Percentiles rank a stretch among this genome's conserved stretches.
Conservation (phyloP, 2,113 vertebrate genomes). For the Cervus canadensis region DNA sequence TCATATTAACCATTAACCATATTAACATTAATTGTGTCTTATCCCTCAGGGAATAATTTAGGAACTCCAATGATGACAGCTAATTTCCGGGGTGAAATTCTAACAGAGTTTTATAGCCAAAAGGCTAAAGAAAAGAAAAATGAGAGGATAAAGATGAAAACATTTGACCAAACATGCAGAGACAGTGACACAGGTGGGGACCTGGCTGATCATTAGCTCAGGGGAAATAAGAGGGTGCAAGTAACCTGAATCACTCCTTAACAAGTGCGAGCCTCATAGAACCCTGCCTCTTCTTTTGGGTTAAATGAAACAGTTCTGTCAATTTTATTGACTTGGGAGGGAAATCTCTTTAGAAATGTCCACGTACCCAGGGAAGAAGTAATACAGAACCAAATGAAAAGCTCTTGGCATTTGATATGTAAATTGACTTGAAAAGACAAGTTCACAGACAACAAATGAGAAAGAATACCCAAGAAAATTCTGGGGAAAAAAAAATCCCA, state of each 20-base stretch:
- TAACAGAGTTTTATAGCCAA: neutral
- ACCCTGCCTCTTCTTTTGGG: neutral
- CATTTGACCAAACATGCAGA: neutral
- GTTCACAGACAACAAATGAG: neutral
- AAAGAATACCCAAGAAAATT: neutral
- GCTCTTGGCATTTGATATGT: neutral
- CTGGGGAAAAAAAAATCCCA: neutral
- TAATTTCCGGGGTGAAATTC: constrained; percentile 13
- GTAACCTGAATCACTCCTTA: neutral
- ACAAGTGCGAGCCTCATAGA: neutral
- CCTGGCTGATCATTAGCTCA: neutral
- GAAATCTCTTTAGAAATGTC: neutral
- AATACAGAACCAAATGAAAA: neutral
- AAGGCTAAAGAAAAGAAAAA: neutral
- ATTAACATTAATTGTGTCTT: neutral
- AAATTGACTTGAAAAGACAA: neutral
- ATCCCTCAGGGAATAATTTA: neutral
- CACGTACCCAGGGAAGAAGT: neutral
- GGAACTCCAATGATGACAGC: neutral
- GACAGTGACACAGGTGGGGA: neutral
- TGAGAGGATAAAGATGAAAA: neutral
- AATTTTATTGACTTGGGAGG: neutral
- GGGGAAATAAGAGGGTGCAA: neutral
- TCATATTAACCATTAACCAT: neutral
- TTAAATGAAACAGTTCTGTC: neutral